Base-by-base conservation (phyloP, 2,113 vertebrate genomes). In the Tyto alba region DNA sequence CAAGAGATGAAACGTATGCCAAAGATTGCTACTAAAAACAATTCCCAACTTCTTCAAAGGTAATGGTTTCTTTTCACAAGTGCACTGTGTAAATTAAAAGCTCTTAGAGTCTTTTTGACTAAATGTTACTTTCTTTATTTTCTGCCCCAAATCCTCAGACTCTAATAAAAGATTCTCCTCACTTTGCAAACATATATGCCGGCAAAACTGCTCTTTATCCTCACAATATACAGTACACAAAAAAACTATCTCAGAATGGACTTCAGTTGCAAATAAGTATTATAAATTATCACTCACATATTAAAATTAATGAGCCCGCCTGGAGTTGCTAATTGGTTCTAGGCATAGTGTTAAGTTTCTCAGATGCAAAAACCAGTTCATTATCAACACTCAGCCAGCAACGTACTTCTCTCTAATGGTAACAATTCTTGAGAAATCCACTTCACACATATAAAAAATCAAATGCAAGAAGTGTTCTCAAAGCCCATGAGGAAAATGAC, bases 401-500 rank as follows among this genome's bases (percentile, higher is more conserved):
- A 85, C 1, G 0, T 56, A 56, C 47, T 94, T 75, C 77, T 76
- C 67, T 93, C 87, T 79, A 91, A 76, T 8, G 16, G 74, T 8
- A 92, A 75, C 22, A 92, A 85, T 38, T 63, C 78, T 57, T 34
- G 11, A 83, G 89, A 93, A 97, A 93, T 67, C 29, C 76, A 53
- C 71, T 93, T 94, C 53, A n/a, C 57, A 66, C 63, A 59, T 74
- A 76, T 1, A 89, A 85, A 74, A 89, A 93, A 95, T 67, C 77
- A 92, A 93, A 92, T 40, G 45, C 45, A 92, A 92, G 55, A 89
- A 96, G 74, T 45, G 47, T 25, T 92, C 60, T 92, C 77, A 82
- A 85, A 89, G 80, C 67, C 77, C 74, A 47, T 5, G 55, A 94
- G 85, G 74, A 69, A 94, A 95, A 79, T 20, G 77, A 94, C 68